Base-by-base conservation (phyloP, 2,888 invertebrate genomes). In the Macroteleia sp. region DNA sequence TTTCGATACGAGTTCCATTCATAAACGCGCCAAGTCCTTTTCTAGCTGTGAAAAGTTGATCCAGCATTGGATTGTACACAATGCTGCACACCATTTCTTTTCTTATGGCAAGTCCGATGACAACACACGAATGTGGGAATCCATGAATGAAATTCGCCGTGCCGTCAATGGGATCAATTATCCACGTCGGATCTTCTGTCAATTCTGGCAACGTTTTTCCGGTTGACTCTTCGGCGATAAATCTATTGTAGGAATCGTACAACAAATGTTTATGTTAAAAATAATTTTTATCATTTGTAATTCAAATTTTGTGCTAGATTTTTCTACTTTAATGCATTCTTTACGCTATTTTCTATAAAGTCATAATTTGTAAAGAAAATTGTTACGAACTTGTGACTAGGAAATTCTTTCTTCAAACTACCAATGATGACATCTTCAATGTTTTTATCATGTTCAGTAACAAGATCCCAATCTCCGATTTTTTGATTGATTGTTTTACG, bases 151-250 rank as follows among this genome's bases (percentile, higher is more conserved):
- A 97, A 92, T 97, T 97, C 57, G 95, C 95, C 0, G 97, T 97
- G n/a, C 97, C 97, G 92, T 97, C 97, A 50, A 97, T 95, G 2
- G 97, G 97, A 92, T 97, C 96, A 74, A 96, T 95, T 76, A 96
- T 95, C 96, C 96, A 96, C 0, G 97, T 97, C 20, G 97, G 97
- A 25, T 93, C 94, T 87, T 96, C 93, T 0, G 96, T 96, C 77
- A 96, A 92, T 59, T 93, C 92, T 54, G 94, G 93, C 52, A 93
- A 92, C n/a, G 90, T 88, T 48, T 91, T 91, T 1, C 92, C 92
- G 0, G 92, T 91, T 25, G 94, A 93, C 90, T 97, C 97, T 89
- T 97, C 97, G 1, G 96, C 96, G 83, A 97, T 97, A 87, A 96
- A 96, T 88, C 95, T 96, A n/a, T n/a, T n/a, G n/a, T n/a, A n/a